phyloP scores from a whole-genome alignment of 2,888 invertebrate species.

The Synanthedon myopaeformis region DNA sequence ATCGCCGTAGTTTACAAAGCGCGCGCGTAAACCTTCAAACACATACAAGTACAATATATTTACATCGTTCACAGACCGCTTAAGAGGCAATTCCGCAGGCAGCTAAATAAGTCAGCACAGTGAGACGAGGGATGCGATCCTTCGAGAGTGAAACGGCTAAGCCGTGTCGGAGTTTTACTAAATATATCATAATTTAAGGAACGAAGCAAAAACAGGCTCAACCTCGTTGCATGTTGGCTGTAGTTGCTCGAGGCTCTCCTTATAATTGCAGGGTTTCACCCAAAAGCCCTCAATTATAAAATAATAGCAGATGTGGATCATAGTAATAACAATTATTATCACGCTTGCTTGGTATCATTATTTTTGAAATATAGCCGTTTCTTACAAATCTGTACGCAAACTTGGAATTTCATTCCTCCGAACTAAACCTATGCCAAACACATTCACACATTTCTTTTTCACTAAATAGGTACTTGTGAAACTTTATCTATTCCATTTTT shows the following conservation, averaged over 20 bases:
- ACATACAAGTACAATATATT: too few species aligned
- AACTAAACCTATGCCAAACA: too few species aligned
- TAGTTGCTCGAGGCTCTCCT: conserved; percentile 60
- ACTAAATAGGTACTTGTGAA: too few species aligned
- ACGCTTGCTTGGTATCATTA: conserved; percentile 64
- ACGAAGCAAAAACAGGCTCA: conserved; percentile 51
- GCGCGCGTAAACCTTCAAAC: too few species aligned
- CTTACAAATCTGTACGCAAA: conserved; percentile 49
- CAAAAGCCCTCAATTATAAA: conserved; percentile 70
- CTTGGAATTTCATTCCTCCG: conserved; percentile 14
- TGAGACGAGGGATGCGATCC: not conserved
- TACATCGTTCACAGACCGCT: too few species aligned
- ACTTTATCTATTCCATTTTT: too few species aligned
- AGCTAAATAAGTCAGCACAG: not conserved
- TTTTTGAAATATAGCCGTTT: conserved; percentile 61
- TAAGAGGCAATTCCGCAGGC: too few species aligned
- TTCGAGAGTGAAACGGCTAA: not conserved
- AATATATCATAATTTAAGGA: conserved; percentile 58
- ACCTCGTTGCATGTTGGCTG: conserved; percentile 54
- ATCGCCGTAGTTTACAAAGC: too few species aligned
- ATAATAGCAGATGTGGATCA: conserved; percentile 70
- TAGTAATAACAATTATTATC: conserved; percentile 72
- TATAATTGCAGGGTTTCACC: conserved; percentile 69
- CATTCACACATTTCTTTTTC: too few species aligned
- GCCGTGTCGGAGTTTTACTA: conserved; percentile 15